These are phyloP conservation scores for Ia io DNA, from an alignment of 2,113 vertebrate species.

Conservation along the genomic window DNA sequence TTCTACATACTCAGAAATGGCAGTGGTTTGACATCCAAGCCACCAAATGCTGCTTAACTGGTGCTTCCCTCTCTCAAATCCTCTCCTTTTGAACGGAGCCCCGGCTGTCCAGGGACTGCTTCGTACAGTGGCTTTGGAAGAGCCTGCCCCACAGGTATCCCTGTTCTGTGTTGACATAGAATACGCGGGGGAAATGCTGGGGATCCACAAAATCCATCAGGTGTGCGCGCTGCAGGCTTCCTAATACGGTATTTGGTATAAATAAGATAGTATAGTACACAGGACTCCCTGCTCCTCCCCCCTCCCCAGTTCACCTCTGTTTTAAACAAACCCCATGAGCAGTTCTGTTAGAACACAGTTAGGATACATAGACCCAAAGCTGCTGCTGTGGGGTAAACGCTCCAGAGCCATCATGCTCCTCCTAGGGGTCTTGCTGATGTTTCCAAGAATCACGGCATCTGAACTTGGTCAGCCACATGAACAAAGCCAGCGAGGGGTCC, in stretches of 20 bases:
- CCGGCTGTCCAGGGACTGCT: no score
- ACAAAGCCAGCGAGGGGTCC: not conserved
- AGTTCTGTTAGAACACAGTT: not conserved
- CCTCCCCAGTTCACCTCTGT: not conserved
- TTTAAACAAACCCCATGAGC: not conserved
- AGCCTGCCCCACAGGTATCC: not conserved
- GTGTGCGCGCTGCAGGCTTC: not conserved
- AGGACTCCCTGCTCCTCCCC: not conserved
- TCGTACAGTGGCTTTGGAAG: not conserved
- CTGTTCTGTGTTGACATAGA: not conserved
- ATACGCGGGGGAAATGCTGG: not conserved
- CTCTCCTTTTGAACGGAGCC: not conserved
- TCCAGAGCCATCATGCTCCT: not conserved
- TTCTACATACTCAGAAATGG: not conserved
- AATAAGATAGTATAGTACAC: fast-evolving
- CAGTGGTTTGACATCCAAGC: not conserved
- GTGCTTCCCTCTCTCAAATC: not conserved
- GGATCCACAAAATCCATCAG: not conserved
- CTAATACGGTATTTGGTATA: fast-evolving
- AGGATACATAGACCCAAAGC: not conserved
- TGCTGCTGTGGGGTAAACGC: not conserved
- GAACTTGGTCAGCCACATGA: not conserved
- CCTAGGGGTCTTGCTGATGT: not conserved
- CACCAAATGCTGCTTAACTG: not conserved
- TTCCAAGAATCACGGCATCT: not conserved